Evolutionary conservation across 1,140 invertebrate genomes (phyloP).

Genomic region (Drosophila neocordata): DNA sequence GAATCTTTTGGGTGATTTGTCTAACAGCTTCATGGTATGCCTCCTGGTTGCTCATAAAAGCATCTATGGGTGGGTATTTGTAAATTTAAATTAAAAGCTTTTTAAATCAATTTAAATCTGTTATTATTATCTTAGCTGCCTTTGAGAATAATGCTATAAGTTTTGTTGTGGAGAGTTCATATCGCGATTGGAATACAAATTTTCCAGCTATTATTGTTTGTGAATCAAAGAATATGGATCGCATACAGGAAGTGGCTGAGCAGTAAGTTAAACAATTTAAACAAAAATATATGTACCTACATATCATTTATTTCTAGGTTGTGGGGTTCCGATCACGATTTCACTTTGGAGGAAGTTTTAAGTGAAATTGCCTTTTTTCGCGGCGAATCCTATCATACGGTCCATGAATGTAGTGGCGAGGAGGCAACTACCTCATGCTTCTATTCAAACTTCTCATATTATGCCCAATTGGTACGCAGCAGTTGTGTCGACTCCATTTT

Average conservation of each 20-base stretch:
- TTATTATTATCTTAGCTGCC: slow-evolving; percentile 52
- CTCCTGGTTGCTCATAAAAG: slow-evolving; percentile 85
- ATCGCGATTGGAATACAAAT: slow-evolving; percentile 87
- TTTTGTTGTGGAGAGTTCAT: slow-evolving; percentile 88
- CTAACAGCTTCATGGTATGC: slow-evolving; percentile 86
- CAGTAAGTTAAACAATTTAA: slow-evolving; percentile 74
- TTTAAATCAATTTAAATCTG: neutral
- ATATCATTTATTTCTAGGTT: slow-evolving; percentile 79
- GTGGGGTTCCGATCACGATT: slow-evolving; percentile 86
- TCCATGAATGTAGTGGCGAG: slow-evolving; percentile 85
- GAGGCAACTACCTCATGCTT: slow-evolving; percentile 84
- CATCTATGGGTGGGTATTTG: slow-evolving; percentile 83
- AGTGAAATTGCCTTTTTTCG: slow-evolving; percentile 87
- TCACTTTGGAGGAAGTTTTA: slow-evolving; percentile 87
- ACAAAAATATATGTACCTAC: too few species aligned
- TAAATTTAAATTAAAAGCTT: too few species aligned
- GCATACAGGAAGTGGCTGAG: slow-evolving; percentile 85
- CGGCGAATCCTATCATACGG: slow-evolving; percentile 86
- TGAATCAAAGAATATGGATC: slow-evolving; percentile 85
- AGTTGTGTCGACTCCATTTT: slow-evolving; percentile 85
- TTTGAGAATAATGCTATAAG: slow-evolving; percentile 85
- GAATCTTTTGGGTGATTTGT: slow-evolving; percentile 87
- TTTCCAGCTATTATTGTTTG: slow-evolving; percentile 88
- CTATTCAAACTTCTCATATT: slow-evolving; percentile 84
- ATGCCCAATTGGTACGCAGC: slow-evolving; percentile 85